Percentiles rank a stretch among this genome's conserved stretches.
phyloP scores from a whole-genome alignment of 2,888 invertebrate genomes.

The Physocephala rufipes region DNA sequence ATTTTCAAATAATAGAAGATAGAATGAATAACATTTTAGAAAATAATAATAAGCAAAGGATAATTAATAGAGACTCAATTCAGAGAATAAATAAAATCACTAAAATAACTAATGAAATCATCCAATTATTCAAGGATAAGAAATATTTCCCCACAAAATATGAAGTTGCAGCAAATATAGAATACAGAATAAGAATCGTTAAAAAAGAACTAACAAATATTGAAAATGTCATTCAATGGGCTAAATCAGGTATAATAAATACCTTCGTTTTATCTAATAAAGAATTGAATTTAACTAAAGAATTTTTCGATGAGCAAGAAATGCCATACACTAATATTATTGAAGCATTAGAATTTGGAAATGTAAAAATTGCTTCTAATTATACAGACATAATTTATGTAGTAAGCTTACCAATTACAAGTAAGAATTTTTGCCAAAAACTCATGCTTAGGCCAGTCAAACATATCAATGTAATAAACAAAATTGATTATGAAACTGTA shows the following conservation, averaged over 20 bases:
- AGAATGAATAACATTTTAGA: constrained; percentile 23
- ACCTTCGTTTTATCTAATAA: constrained; percentile 41
- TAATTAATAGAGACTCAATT: not conserved
- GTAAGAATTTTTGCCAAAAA: constrained; percentile 37
- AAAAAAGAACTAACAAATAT: constrained; percentile 41
- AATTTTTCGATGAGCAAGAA: constrained; percentile 38
- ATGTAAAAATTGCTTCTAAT: constrained; percentile 39
- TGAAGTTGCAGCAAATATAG: constrained; percentile 9
- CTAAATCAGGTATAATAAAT: constrained; percentile 42
- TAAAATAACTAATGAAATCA: constrained; percentile 3
- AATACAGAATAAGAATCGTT: constrained; percentile 40
- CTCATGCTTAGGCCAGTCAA: constrained; percentile 40
- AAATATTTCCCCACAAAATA: no score
- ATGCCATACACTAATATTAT: constrained; percentile 41
- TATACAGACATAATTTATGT: constrained; percentile 40
- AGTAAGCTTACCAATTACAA: constrained; percentile 34
- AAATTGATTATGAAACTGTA: constrained; percentile 36
- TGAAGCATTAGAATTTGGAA: constrained; percentile 39
- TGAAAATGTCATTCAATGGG: constrained; percentile 42
- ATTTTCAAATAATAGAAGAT: constrained; percentile 26
- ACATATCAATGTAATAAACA: constrained; percentile 36
- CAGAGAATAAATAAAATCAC: constrained; percentile 1
- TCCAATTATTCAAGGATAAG: not conserved
- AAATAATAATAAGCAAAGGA: constrained; percentile 20
- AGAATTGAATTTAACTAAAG: constrained; percentile 39